Evolutionary conservation across 2,888 invertebrate genomes (phyloP).

Genomic region (Coleophora flavipennella): DNA sequence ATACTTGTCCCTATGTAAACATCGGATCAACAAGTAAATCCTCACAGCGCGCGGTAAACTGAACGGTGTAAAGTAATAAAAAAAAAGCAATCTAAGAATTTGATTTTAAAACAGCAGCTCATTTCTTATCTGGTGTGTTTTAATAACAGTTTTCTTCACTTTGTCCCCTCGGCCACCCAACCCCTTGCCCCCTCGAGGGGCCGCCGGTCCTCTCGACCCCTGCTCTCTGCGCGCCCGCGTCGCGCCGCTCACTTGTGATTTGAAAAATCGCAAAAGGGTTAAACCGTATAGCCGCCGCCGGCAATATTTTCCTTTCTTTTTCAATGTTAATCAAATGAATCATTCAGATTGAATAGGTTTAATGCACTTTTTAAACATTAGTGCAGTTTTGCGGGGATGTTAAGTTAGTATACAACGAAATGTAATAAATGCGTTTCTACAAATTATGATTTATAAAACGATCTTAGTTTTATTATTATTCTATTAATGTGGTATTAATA

Average conservation of each 20-base stretch:
- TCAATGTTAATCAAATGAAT: conserved; percentile 8
- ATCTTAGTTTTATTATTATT: conserved; percentile 11
- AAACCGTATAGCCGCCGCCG: conserved; percentile 30
- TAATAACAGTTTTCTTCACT: conserved; percentile 63
- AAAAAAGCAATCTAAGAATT: neutral
- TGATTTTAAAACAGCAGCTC: conserved; percentile 3
- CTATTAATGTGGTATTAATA: conserved; percentile 4
- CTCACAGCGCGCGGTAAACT: no score
- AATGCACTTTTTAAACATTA: no score
- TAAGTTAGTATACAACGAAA: no score
- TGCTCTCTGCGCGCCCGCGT: no score
- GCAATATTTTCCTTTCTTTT: conserved; percentile 15
- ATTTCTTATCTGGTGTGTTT: conserved; percentile 55
- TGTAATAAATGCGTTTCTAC: no score
- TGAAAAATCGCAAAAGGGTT: conserved; percentile 65
- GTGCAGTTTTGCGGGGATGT: no score
- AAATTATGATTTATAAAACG: no score
- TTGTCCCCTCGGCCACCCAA: conserved; percentile 37
- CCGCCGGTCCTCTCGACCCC: conserved; percentile 20
- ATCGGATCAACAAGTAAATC: no score
- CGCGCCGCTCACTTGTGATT: conserved; percentile 40
- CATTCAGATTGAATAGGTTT: no score
- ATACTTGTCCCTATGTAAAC: no score
- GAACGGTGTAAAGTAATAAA: neutral
- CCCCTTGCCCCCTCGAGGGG: conserved; percentile 25